Evolutionary conservation across 2,797 vertebrate species (phyloP).

Genomic region (Tamandua tetradactyla): DNA sequence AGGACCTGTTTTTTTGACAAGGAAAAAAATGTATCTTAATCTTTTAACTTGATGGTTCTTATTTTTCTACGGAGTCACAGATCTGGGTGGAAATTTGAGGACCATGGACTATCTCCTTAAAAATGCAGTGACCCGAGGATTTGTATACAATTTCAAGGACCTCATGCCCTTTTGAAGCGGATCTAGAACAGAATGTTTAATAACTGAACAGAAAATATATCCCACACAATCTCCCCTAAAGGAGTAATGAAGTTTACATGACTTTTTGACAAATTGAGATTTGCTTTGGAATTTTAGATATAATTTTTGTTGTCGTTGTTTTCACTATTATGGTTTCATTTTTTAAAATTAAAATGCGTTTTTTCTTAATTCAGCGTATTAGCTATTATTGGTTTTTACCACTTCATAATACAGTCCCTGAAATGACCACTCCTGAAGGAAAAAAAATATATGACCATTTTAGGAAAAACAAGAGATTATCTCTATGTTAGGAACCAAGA

Average conservation of each 20-base stretch:
- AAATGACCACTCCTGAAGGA: constrained; percentile 12
- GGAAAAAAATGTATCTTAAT: neutral
- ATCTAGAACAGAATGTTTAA: neutral
- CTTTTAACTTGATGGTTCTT: neutral
- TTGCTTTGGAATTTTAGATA: neutral
- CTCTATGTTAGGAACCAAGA: neutral
- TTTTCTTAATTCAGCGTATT: too few relatives aligned
- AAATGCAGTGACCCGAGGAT: neutral
- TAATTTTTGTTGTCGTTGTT: neutral
- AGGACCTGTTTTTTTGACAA: neutral
- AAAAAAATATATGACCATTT: constrained; percentile 41
- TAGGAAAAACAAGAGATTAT: constrained; percentile 33
- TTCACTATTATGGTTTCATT: too few relatives aligned
- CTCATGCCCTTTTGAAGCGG: neutral
- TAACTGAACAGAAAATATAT: neutral
- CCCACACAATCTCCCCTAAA: neutral
- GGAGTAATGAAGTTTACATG: neutral
- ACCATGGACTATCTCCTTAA: neutral
- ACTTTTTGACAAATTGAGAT: neutral
- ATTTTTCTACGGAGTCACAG: neutral
- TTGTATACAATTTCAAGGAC: neutral
- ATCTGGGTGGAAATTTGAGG: neutral
- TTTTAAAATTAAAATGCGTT: too few relatives aligned
- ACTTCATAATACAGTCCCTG: neutral
- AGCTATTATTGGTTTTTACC: neutral